Evolutionary conservation across 2,888 invertebrate species (phyloP).

Genomic region (Mellilla xanthometata): DNA sequence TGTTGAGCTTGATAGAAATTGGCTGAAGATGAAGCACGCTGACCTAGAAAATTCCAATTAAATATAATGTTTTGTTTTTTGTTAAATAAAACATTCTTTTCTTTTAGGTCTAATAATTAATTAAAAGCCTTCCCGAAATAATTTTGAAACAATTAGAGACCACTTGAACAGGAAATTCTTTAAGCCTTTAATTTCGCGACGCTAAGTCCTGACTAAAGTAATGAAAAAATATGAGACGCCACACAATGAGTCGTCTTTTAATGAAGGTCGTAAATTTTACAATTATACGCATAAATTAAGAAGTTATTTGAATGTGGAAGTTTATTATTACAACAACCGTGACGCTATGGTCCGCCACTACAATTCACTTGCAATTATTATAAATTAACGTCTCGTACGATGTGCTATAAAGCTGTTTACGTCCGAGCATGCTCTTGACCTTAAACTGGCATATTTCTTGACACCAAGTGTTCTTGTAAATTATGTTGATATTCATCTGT

Average conservation of each 20-base stretch:
- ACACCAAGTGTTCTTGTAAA: constrained; percentile 28
- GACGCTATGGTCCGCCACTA: no score
- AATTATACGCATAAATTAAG: constrained; percentile 18
- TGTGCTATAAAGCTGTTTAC: constrained; percentile 7
- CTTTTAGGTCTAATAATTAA: no score
- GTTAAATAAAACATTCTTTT: no score
- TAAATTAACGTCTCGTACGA: neutral
- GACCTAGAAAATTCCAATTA: no score
- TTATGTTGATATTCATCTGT: no score
- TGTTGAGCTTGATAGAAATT: no score
- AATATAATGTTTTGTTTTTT: no score
- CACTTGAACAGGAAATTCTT: constrained; percentile 28
- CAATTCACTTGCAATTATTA: neutral
- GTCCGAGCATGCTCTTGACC: constrained; percentile 16
- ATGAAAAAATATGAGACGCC: constrained; percentile 44
- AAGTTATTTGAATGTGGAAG: no score
- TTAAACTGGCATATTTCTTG: constrained; percentile 13
- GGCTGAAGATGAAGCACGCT: no score
- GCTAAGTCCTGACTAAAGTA: constrained; percentile 37
- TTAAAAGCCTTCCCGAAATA: no score
- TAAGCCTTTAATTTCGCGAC: constrained; percentile 33
- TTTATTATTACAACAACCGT: no score
- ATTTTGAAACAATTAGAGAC: neutral
- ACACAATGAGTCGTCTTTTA: constrained; percentile 30
- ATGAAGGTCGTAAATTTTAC: constrained; percentile 39